Evolutionary conservation across 2,888 invertebrate genomes (phyloP).

Genomic region (Margaritifera margaritifera): DNA sequence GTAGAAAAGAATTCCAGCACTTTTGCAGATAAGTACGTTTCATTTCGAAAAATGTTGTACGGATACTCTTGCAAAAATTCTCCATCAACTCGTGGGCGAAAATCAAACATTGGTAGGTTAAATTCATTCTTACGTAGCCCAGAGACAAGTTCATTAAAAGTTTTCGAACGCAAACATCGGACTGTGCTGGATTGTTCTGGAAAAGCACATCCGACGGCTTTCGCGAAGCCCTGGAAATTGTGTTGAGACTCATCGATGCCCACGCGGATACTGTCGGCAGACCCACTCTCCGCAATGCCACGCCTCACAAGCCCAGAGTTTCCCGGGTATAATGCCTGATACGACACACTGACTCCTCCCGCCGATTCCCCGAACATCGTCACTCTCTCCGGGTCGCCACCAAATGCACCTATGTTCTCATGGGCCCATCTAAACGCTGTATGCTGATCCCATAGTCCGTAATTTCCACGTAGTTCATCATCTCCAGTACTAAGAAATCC

Average conservation of each 20-base stretch:
- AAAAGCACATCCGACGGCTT: conserved; percentile 8
- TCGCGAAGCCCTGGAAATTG: background rate
- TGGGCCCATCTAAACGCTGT: conserved; percentile 94
- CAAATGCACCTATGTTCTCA: conserved; percentile 81
- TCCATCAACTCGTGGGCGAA: conserved; percentile 91
- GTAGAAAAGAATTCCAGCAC: conserved; percentile 93
- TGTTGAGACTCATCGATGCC: conserved; percentile 13
- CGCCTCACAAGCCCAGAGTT: conserved; percentile 42
- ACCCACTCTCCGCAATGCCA: conserved; percentile 58
- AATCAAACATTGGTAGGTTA: conserved; percentile 78
- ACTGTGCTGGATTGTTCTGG: too few relatives aligned
- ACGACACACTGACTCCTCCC: conserved; percentile 40
- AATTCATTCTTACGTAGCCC: conserved; percentile 14
- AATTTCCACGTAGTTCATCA: conserved; percentile 87
- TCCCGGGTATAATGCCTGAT: conserved; percentile 52
- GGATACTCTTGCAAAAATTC: conserved; percentile 90
- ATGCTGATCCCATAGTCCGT: conserved; percentile 94
- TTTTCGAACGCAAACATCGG: too few relatives aligned
- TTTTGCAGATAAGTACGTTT: conserved; percentile 88
- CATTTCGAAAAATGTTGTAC: conserved; percentile 86
- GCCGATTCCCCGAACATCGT: conserved; percentile 63
- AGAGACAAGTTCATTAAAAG: too few relatives aligned
- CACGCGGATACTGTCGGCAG: conserved; percentile 44
- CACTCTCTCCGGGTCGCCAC: conserved; percentile 54
- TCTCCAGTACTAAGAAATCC: conserved; percentile 92